Conservation (phyloP, 2,888 invertebrate species). For the Arrhopalites spinosus region DNA sequence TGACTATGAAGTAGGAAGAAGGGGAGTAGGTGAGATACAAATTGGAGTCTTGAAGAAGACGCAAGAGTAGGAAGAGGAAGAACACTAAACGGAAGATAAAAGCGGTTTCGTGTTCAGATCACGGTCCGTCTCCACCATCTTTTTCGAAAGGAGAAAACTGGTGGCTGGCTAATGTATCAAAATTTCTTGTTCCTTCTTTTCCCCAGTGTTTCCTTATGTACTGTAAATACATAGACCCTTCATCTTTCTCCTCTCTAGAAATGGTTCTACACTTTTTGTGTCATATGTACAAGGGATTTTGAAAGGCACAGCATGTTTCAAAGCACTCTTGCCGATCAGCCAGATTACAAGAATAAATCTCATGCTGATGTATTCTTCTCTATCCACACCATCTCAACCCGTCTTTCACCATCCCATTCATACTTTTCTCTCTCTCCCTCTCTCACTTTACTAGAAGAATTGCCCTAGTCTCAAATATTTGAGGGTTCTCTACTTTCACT, state of each 20-base stretch:
- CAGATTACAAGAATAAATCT: conserved; percentile 46
- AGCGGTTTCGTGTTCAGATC: conserved; percentile 56
- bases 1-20: background rate
- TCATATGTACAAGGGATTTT: background rate
- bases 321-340: conserved; percentile 42
- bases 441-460: background rate
- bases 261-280: background rate
- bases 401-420: background rate
- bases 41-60: background rate
- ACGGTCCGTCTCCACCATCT: conserved; percentile 24
- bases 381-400: background rate
- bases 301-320: conserved; percentile 43
- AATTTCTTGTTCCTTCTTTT: background rate
- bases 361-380: conserved; percentile 42
- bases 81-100: conserved; percentile 54
- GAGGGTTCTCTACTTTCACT: too few relatives aligned
- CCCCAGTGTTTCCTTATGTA: background rate
- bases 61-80: background rate
- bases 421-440: background rate
- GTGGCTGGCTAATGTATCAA: conserved; percentile 20
- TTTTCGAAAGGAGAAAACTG: too few relatives aligned
- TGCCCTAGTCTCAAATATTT: too few relatives aligned
- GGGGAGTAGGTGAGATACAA: conserved; percentile 14
- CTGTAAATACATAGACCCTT: background rate
- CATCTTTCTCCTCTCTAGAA: background rate